Evolutionary conservation across 2,113 vertebrate genomes (phyloP), one percentile per base, ranked within the genome.

Genomic region (Catharus bicknelli): DNA sequence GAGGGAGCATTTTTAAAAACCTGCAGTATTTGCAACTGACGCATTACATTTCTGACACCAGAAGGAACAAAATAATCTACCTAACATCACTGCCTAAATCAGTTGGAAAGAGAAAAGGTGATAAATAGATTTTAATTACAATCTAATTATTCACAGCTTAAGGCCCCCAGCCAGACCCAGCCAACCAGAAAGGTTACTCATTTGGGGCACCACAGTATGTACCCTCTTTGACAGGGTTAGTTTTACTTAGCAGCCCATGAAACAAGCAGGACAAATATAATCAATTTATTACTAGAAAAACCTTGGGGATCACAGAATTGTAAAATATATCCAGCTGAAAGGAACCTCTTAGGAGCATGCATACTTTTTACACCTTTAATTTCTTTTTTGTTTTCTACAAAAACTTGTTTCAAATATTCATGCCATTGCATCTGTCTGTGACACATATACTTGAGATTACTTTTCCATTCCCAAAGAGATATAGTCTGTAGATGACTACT

Each of bases 181-280:
- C 73, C 86, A 90, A 73, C 73, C 80, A 90, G 89, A 92, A 88
- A 92, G 77, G 86, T 93, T 58, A 94, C 89, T 86, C 72, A 74
- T 69, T 90, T 57, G 19, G 58, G 83, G 79, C 83, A 90, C 58
- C 36, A 45, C 1, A 32, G 58, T 50, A 61, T 1, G 1, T 29
- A 75, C 70, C 47, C 53, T 88, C 86, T 80, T 32, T 83, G 68
- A 90, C 69, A 78, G 48, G 67, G 82, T 83, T 85, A 48, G 70
- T 51, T 90, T 91, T 90, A 93, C 72, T 76, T 70, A 64, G 86
- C 75, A 74, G 68, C 55, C 68, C 83, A 70, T 27, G 59, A 86
- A 94, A 93, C 47, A 81, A 81, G 68, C 7, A 77, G 48, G 58
- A 62, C 83, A 83, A 92, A 91, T 29, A 51, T 36, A 76, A 70